Conservation (phyloP, 2,113 vertebrate species). For the Neomonachus schauinslandi region DNA sequence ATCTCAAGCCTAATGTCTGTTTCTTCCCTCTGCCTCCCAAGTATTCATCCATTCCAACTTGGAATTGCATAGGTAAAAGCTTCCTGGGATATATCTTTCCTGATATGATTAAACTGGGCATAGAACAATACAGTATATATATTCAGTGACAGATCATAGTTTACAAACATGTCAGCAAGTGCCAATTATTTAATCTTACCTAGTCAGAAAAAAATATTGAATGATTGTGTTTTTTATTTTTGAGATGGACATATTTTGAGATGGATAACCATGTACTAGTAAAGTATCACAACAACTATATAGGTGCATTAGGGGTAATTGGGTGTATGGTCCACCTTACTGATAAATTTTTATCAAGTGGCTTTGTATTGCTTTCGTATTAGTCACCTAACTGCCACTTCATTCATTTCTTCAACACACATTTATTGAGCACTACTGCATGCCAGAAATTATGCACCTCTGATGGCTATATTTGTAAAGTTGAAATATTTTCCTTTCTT, state of each 20-base stretch:
- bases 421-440: not conserved
- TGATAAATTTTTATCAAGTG: not conserved
- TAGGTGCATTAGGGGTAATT: not conserved
- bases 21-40: not conserved
- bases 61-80: not conserved
- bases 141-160: not conserved
- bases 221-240: not conserved
- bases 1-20: not conserved
- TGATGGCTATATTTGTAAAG: not conserved
- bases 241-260: not conserved
- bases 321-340: fast-evolving
- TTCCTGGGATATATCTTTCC: not conserved
- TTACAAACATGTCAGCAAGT: not conserved
- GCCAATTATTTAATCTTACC: not conserved
- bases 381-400: not conserved
- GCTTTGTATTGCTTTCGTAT: not conserved
- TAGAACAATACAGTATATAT: no score
- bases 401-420: not conserved
- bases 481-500: not conserved
- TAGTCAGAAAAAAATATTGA: not conserved
- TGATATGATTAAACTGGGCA: not conserved
- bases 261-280: not conserved
- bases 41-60: not conserved
- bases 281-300: not conserved
- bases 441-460: not conserved